phyloP scores from a whole-genome alignment of 2,888 invertebrate genomes.

The Chrysodeixis includens region DNA sequence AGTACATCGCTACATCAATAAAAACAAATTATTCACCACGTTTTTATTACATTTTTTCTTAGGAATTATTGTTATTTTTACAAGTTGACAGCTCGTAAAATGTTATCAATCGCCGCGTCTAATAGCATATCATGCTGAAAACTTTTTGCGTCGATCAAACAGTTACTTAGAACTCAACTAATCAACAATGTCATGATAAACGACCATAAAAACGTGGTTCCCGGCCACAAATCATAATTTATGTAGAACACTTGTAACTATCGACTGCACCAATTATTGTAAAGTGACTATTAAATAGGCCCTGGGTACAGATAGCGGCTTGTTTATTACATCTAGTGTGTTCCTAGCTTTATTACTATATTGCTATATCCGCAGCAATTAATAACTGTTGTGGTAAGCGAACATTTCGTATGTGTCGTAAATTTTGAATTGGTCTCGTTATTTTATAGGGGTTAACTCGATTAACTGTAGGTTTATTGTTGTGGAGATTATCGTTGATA shows the following conservation, averaged over 20 bases:
- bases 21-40: not conserved
- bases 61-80: no score
- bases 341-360: constrained; percentile 74
- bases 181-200: constrained; percentile 33
- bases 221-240: constrained; percentile 52
- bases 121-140: not conserved
- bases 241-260: constrained; percentile 62
- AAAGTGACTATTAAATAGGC: constrained; percentile 74
- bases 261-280: constrained; percentile 74
- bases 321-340: constrained; percentile 79
- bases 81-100: no score
- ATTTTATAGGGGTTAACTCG: constrained; percentile 82
- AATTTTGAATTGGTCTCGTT: constrained; percentile 77
- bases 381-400: constrained; percentile 78
- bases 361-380: constrained; percentile 72
- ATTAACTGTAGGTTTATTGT: constrained; percentile 78
- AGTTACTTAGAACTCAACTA: constrained; percentile 9
- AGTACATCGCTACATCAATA: not conserved
- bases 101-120: not conserved
- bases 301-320: constrained; percentile 74
- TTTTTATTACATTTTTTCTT: no score
- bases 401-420: constrained; percentile 78
- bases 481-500: constrained; percentile 61
- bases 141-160: constrained; percentile 14
- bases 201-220: constrained; percentile 29